Conservation (phyloP, 2,888 invertebrate species). For the Fissipunctia ypsillon region DNA sequence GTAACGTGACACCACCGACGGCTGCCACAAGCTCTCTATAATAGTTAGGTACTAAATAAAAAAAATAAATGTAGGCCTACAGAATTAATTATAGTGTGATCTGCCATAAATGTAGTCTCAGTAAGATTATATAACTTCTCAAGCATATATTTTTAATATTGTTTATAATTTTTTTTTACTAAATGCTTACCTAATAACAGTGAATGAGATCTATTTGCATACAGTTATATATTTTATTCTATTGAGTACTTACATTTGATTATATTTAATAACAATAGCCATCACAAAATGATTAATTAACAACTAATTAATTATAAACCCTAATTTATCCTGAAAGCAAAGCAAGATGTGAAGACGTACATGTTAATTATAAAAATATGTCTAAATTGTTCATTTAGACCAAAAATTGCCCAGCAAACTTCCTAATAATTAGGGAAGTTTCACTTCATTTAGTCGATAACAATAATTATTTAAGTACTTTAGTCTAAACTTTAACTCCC, state of each 20-base stretch:
- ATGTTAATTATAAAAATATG: conserved; percentile 23
- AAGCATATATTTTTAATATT: conserved; percentile 37
- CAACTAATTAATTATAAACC: conserved; percentile 38
- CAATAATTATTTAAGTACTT: conserved; percentile 7
- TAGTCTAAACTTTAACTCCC: conserved; percentile 7
- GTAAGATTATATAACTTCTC: conserved; percentile 34
- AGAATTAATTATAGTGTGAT: conserved; percentile 59
- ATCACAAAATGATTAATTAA: conserved; percentile 61
- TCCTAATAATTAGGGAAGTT: conserved; percentile 10
- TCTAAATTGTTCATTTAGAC: conserved; percentile 22
- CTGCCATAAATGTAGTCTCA: conserved; percentile 46
- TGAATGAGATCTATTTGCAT: conserved; percentile 68
- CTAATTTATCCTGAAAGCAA: conserved; percentile 56
- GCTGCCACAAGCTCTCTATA: conserved; percentile 83
- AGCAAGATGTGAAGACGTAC: conserved; percentile 41
- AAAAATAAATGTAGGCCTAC: conserved; percentile 61
- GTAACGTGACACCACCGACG: conserved; percentile 90
- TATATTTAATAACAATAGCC: conserved; percentile 48
- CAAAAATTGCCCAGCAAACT: conserved; percentile 14
- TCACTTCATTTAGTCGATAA: conserved; percentile 5
- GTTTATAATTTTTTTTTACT: conserved; percentile 19
- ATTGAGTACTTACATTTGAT: conserved; percentile 53
- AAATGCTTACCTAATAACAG: conserved; percentile 53
- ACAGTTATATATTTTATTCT: conserved; percentile 50
- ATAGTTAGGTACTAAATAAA: conserved; percentile 72